Conservation (phyloP, 1,140 invertebrate species). For the Drosophila murphyi region DNA sequence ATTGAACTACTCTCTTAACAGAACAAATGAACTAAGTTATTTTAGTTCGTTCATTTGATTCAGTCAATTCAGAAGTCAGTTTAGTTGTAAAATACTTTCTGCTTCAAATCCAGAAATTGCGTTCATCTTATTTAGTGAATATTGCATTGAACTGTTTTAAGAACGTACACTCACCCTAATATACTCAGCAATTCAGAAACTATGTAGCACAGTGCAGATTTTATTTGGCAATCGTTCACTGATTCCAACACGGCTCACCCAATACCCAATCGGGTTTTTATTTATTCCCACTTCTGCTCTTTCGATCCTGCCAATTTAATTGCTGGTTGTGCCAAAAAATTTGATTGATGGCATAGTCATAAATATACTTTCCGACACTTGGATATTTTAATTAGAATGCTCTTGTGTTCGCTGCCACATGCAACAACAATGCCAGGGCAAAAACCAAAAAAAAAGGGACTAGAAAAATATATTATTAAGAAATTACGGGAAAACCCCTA, state of each 20-base stretch:
- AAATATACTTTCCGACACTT: constrained; percentile 60
- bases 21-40: no score
- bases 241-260: constrained; percentile 32
- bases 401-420: constrained; percentile 50
- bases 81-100: no score
- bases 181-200: background rate
- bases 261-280: constrained; percentile 36
- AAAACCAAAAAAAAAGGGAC: no score
- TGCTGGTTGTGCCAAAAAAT: constrained; percentile 62
- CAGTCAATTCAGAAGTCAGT: no score
- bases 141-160: no score
- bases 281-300: constrained; percentile 13
- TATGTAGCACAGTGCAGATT: constrained; percentile 22
- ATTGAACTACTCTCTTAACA: no score
- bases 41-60: no score
- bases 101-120: no score
- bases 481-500: no score
- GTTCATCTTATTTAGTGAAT: no score
- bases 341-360: constrained; percentile 68
- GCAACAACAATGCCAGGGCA: no score
- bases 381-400: constrained; percentile 76
- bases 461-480: no score
- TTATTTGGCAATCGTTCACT: constrained; percentile 58
- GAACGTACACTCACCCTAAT: background rate
- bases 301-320: constrained; percentile 39